Evolutionary conservation across 2,113 vertebrate genomes (phyloP).

Genomic region (Coreoperca whiteheadi): DNA sequence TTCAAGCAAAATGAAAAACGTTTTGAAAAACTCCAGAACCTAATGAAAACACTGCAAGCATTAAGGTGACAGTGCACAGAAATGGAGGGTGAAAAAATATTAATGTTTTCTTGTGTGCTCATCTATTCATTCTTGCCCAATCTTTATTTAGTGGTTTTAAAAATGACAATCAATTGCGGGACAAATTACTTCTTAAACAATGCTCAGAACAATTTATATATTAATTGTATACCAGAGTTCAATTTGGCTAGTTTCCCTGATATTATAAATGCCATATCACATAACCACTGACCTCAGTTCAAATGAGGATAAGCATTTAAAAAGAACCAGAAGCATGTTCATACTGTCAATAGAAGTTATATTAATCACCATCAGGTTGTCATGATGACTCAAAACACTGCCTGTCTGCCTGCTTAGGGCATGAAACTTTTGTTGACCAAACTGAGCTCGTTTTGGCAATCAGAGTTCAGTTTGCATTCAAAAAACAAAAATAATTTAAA

Average conservation of each 20-base stretch:
- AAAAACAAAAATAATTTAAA: background rate
- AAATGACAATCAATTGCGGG: background rate
- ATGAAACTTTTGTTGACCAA: background rate
- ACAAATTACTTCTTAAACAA: background rate
- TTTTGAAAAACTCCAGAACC: background rate
- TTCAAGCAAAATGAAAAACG: constrained; percentile 13
- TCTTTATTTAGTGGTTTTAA: background rate
- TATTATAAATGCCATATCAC: background rate
- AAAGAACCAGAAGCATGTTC: constrained; percentile 15
- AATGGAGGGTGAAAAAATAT: background rate
- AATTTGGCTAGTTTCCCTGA: background rate
- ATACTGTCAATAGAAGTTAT: constrained; percentile 26
- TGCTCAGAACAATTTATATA: background rate
- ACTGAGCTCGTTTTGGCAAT: background rate
- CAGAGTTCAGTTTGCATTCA: constrained; percentile 15
- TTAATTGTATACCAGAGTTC: background rate
- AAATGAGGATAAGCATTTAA: constrained; percentile 19
- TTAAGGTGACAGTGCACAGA: constrained; percentile 26
- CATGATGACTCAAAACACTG: constrained; percentile 31
- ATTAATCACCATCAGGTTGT: constrained; percentile 45
- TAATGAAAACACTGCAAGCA: background rate
- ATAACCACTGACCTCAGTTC: constrained; percentile 9
- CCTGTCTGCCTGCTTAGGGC: background rate
- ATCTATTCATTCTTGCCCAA: background rate
- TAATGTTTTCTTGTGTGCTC: background rate